Evolutionary conservation across 2,888 invertebrate genomes (phyloP).

Genomic region (Lymantria monacha): DNA sequence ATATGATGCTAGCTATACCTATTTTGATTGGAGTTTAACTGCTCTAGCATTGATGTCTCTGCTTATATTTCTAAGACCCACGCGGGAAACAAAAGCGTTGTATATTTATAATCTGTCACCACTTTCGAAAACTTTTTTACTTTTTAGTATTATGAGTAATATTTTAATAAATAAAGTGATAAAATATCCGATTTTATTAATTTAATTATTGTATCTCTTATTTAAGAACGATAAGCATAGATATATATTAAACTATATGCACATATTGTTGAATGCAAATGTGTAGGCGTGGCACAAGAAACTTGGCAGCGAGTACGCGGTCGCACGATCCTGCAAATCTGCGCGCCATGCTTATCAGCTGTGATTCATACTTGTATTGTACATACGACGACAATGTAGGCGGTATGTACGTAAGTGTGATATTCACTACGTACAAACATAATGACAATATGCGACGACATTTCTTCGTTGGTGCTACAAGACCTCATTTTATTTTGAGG

Average conservation of each 20-base stretch:
- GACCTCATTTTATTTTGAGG: constrained; percentile 67
- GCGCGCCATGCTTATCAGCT: constrained; percentile 71
- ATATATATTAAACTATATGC: constrained; percentile 29
- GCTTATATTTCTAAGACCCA: too few species aligned
- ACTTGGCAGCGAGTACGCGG: constrained; percentile 67
- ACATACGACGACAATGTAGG: constrained; percentile 41
- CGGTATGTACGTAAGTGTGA: constrained; percentile 29
- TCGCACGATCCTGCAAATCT: constrained; percentile 70
- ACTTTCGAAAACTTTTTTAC: too few species aligned
- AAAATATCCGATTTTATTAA: too few species aligned
- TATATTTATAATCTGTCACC: too few species aligned
- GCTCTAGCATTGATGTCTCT: too few species aligned
- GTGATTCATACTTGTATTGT: constrained; percentile 68
- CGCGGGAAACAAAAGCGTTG: too few species aligned
- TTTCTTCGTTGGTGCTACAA: constrained; percentile 59
- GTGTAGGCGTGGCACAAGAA: constrained; percentile 65
- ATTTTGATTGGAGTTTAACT: too few species aligned
- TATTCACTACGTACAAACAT: constrained; percentile 37
- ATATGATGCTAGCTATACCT: too few species aligned
- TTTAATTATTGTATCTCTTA: too few species aligned
- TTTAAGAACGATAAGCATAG: too few species aligned
- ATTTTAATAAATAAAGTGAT: too few species aligned
- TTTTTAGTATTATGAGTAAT: too few species aligned
- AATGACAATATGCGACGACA: constrained; percentile 44
- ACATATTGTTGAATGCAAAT: constrained; percentile 67